Evolutionary conservation across 2,113 vertebrate genomes (phyloP), one percentile per base, ranked within the genome.

Genomic region (Gymnobelideus leadbeateri): DNA sequence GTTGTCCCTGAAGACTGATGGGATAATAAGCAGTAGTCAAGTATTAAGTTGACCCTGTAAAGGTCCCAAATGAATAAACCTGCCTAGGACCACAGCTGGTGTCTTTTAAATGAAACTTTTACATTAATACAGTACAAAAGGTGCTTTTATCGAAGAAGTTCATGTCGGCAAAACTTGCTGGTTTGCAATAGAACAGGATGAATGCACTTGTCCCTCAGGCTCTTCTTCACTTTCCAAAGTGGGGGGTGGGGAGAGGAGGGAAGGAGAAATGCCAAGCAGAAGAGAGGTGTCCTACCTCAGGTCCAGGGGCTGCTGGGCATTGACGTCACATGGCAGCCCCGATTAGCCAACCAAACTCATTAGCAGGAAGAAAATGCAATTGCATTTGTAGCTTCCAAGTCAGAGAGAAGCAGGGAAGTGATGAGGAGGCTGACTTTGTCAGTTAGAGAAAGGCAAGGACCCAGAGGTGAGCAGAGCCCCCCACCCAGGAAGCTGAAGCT

Each of bases 21-120:
- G 99, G 98, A 99, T 99, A 99, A 99, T 99, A 99, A 99, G 99
- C 99, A 99, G 98, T 99, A 99, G 99, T 99, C 99, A 99, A 99
- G 99, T 99, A 99, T 99, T 99, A 99, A 98, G 99, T 98, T 99
- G 99, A 99, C 99, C 99, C 98, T 98, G 98, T 98, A 98, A 99
- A 98, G 98, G 98, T 99, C 99, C 99, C 99, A 98, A 97, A 98
- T 98, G 99, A 99, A 99, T 99, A 99, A 99, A 99, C 98, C 98
- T 98, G 98, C 98, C 97, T 96, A 98, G 97, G 98, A 98, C 98
- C 98, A 98, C 99, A 99, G 99, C 99, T 99, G 99, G 98, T 97
- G 98, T 98, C 98, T 99, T 99, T 99, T 98, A 98, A 99, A 98
- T 98, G 98, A 98, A 99, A 99, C 98, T 99, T 99, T 98, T 98